phyloP scores from a whole-genome alignment of 2,113 vertebrate species.

The Rhabdomys dilectus region DNA sequence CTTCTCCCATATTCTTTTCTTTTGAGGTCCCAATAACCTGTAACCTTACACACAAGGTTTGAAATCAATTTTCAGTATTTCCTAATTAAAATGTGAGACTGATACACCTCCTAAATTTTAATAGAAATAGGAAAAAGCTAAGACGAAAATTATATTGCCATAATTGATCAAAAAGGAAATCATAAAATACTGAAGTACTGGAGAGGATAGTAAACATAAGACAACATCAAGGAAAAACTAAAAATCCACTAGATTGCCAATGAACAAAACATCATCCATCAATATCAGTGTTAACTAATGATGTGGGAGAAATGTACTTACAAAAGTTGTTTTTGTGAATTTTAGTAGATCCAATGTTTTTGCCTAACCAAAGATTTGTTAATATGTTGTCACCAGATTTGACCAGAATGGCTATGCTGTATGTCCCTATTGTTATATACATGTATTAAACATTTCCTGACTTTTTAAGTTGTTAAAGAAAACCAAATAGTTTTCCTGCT shows the following conservation, averaged over 20 bases:
- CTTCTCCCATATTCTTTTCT: not conserved
- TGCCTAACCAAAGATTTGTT: not conserved
- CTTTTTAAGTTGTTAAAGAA: not conserved
- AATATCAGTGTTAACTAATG: not conserved
- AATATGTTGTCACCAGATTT: not conserved
- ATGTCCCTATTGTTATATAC: not conserved
- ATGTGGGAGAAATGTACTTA: not conserved
- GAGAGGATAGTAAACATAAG: conserved; percentile 5
- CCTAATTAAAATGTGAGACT: not conserved
- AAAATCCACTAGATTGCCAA: conserved; percentile 1
- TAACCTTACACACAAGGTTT: not conserved
- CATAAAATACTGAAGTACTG: not conserved
- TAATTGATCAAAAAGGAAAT: not conserved
- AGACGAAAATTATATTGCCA: not conserved
- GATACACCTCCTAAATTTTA: not conserved
- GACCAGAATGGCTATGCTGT: not conserved
- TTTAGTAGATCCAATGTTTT: not conserved
- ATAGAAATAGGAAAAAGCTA: not conserved
- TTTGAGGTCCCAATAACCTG: not conserved
- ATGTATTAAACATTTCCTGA: not conserved
- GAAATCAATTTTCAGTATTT: not conserved
- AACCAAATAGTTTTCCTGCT: not conserved
- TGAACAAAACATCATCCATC: not conserved
- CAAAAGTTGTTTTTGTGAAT: not conserved
- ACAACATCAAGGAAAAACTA: not conserved